These are phyloP conservation scores for Bolinopsis microptera DNA, from an alignment of 37 sponge, comb jelly and placozoan genomes.

Conservation along the genomic window DNA sequence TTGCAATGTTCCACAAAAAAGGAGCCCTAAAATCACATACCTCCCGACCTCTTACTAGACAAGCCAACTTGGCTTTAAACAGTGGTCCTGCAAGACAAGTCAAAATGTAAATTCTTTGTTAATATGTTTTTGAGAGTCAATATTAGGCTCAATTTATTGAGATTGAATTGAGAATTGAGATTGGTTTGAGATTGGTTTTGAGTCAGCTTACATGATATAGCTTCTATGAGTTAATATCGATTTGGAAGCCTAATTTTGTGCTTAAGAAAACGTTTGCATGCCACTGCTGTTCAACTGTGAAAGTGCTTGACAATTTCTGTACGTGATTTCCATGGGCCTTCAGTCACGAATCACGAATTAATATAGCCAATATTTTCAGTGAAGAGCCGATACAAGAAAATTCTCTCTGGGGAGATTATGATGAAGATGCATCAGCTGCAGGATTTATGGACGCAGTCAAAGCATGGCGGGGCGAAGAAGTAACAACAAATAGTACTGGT, in stretches of 20 bases:
- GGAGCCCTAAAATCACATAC: conserved; percentile 56
- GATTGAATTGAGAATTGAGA: no score
- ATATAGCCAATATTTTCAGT: no score
- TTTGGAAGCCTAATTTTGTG: no score
- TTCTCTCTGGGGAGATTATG: conserved; percentile 53
- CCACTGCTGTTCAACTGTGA: no score
- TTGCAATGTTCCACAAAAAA: conserved; percentile 27
- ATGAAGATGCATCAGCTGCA: conserved; percentile 30
- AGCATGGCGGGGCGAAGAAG: conserved; percentile 51
- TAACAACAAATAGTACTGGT: not conserved
- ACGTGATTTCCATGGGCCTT: no score
- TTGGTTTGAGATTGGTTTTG: not conserved
- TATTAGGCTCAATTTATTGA: no score
- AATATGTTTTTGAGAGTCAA: not conserved
- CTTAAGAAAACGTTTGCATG: no score
- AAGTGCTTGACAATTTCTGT: no score
- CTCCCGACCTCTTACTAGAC: conserved; percentile 36
- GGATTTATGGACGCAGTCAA: conserved; percentile 20
- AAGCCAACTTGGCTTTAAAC: not conserved
- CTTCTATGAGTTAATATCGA: no score
- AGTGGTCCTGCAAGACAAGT: not conserved
- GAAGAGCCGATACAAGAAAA: not conserved
- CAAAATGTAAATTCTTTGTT: not conserved
- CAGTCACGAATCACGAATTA: no score
- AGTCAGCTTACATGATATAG: not conserved